Evolutionary conservation across 2,797 vertebrate genomes (phyloP), one percentile per base, ranked within the genome.

Genomic region (Macropus fuliginosus): DNA sequence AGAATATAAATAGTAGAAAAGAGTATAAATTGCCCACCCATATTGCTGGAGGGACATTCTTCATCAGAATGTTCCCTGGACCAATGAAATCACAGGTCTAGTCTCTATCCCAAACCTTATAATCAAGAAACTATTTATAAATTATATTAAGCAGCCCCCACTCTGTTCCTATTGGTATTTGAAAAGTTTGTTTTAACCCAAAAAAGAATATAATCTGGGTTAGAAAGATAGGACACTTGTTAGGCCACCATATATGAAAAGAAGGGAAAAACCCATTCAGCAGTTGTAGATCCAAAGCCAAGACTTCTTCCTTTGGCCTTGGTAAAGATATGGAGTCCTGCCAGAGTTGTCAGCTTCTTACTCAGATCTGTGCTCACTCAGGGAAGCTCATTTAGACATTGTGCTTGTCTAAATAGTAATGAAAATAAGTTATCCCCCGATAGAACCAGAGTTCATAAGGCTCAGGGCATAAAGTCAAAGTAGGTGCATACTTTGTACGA

Each of bases 401-500:
- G 59, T 90, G 56, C 54, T 96, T 92, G 54, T 94, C 40, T 29
- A 92, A 56, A 90, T 46, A 91, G 46, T 50, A 91, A 50, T 66
- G 56, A 91, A 54, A 46, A 92, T 56, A 56, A 34, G 28, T 1
- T 92, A 94, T 52, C 87, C 91, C 55, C 93, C 21, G 40, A 21
- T 74, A 93, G 52, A 91, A 91, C 24, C 54, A 52, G 16, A 96
- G 46, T 93, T 55, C 52, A 89, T 93, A 91, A 87, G 62, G n/a
- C 54, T 95, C 28, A 54, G 55, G 0, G 55, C 52, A 46, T 56
- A 14, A 92, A n/a, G 34, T 59, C 91, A 95, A 91, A 81, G 50
- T 94, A 91, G 40, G 94, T 62, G 12, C 1, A 90, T 90, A 62
- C 6, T 28, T 92, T 90, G 55, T 56, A 54, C 87, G 50, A 34